phyloP scores from a whole-genome alignment of 1,140 invertebrate species.

The Oncopodura yosiiana region DNA sequence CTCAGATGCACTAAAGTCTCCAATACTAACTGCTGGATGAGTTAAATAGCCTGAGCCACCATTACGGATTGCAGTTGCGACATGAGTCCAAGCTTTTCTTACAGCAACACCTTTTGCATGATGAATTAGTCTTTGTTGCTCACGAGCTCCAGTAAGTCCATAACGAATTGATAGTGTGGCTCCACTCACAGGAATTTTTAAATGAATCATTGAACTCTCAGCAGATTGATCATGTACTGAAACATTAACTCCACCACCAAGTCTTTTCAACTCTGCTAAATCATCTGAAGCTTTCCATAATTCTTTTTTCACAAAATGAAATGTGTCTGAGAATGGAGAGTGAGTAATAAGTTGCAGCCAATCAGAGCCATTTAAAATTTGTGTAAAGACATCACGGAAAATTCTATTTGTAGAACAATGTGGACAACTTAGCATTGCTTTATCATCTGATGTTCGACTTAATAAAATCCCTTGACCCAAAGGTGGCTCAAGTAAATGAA shows the following conservation, averaged over 20 bases:
- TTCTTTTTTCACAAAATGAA: slow-evolving; percentile 90
- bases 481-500: slow-evolving; percentile 53
- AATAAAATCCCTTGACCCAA: slow-evolving; percentile 85
- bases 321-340: slow-evolving; percentile 77
- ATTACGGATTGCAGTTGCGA: slow-evolving; percentile 68
- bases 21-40: slow-evolving; percentile 41
- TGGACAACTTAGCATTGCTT: slow-evolving; percentile 70
- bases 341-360: slow-evolving; percentile 79
- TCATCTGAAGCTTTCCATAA: slow-evolving; percentile 78
- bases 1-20: slow-evolving; percentile 54
- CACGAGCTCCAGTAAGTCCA: slow-evolving; percentile 77
- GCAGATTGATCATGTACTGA: slow-evolving; percentile 79
- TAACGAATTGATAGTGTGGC: slow-evolving; percentile 56
- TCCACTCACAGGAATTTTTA: slow-evolving; percentile 73
- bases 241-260: slow-evolving; percentile 83
- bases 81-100: slow-evolving; percentile 81
- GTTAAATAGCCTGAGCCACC: slow-evolving; percentile 62
- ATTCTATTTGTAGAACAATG: slow-evolving; percentile 64
- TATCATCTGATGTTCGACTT: slow-evolving; percentile 62
- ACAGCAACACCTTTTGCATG: slow-evolving; percentile 76
- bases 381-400: slow-evolving; percentile 82
- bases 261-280: slow-evolving; percentile 70
- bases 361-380: slow-evolving; percentile 83
- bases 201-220: slow-evolving; percentile 51
- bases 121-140: slow-evolving; percentile 73